Base-by-base conservation (phyloP, 1,140 invertebrate species). In the Cyrtorhinus lividipennis region DNA sequence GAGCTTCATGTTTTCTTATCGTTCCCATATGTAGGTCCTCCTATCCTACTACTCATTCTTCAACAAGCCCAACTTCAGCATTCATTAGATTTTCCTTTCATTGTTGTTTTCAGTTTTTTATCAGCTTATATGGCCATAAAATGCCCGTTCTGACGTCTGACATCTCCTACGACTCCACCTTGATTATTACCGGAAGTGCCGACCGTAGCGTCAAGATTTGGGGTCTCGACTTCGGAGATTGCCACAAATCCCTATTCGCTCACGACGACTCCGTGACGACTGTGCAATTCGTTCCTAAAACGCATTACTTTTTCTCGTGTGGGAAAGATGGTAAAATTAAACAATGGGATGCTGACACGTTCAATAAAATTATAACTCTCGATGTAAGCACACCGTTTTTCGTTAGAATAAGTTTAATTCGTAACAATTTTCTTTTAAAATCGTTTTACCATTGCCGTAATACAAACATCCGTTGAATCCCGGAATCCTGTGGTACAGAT, bases 221-320 rank as follows among this genome's bases (percentile, higher is more conserved):
- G 95, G 95, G 95, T 53, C 81, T 99, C 72, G 94, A 98, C 75
- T 99, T 97, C 77, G 97, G 96, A 20, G 95, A 99, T 74, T 98
- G 94, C 69, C 89, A 91, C 72, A 85, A 83, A 67, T 89, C 86
- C 0, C 74, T 89, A 62, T 87, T 90, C 75, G 94, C 93, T 1
- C 95, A 98, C 74, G 93, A 98, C 70, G 92, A 96, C 72, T 91
- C 92, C 3, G 83, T 98, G 1, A 95, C 89, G 58, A 83, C 85
- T 56, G 70, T 98, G 2, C 80, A 85, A 68, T 98, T 98, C 71
- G 82, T 96, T 15, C 86, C 90, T 0, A 83, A 83, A 64, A 97
- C 95, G 2, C 92, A 98, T 75, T 83, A 95, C 70, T 87, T 98
- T 70, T 98, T 98, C 72, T 88, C 90, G 1, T 86, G 83, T 63